These are phyloP conservation scores for Fulmarus glacialis DNA, from an alignment of 2,113 vertebrate species.

Conservation along the genomic window DNA sequence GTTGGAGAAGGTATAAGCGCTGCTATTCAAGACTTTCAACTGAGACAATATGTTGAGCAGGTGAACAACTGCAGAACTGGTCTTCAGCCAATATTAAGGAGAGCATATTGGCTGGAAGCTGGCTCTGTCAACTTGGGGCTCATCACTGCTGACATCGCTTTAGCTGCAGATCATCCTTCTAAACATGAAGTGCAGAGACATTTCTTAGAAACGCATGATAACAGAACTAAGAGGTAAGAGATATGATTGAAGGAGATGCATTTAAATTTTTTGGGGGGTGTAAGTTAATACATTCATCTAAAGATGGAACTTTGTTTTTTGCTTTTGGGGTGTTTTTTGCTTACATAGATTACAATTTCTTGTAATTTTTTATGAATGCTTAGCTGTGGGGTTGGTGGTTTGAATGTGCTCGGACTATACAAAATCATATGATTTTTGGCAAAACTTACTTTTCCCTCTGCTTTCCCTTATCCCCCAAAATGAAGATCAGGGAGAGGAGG, in stretches of 20 bases:
- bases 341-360: neutral
- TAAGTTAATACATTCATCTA: neutral
- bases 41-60: slow-evolving; percentile 91
- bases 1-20: slow-evolving; percentile 95
- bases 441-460: neutral
- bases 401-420: neutral
- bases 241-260: neutral
- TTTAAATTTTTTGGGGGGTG: neutral
- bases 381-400: neutral
- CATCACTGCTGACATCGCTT: slow-evolving; percentile 91
- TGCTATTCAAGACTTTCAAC: slow-evolving; percentile 90
- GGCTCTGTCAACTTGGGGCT: slow-evolving; percentile 92
- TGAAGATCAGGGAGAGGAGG: neutral
- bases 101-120: slow-evolving; percentile 94
- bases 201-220: slow-evolving; percentile 93
- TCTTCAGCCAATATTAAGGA: slow-evolving; percentile 86
- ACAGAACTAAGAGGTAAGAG: slow-evolving; percentile 88
- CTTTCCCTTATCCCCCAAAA: neutral
- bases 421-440: neutral
- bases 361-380: neutral
- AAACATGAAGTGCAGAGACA: slow-evolving; percentile 94
- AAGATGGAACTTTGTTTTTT: neutral
- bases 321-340: neutral
- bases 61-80: slow-evolving; percentile 77
- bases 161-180: slow-evolving; percentile 92